phyloP scores from a whole-genome alignment of 92 coral and sea anemone genomes.

The Umimayanthus chanpuru region DNA sequence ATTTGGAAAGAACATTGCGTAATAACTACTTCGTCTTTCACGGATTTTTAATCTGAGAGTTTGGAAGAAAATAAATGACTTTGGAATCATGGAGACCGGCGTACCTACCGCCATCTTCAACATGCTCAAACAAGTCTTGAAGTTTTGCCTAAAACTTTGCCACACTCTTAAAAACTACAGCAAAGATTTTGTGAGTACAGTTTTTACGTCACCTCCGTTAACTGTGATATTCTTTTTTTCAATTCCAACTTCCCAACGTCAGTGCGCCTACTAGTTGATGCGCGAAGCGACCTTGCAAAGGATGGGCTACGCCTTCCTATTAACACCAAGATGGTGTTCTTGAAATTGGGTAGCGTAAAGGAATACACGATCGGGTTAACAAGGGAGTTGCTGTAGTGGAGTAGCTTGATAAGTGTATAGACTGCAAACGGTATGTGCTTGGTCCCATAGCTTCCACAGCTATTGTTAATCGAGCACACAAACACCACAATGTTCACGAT shows the following conservation, averaged over 20 bases:
- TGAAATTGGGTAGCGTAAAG: constrained; percentile 36
- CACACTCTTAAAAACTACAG: too few species aligned
- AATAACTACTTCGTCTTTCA: too few species aligned
- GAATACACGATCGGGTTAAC: constrained; percentile 42
- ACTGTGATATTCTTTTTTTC: too few species aligned
- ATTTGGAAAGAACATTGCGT: too few species aligned
- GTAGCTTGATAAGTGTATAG: constrained; percentile 33
- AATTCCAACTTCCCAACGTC: neutral
- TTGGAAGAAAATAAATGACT: too few species aligned
- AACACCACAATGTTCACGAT: constrained; percentile 80
- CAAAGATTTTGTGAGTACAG: too few species aligned
- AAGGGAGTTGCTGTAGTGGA: constrained; percentile 40
- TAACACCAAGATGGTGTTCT: constrained; percentile 18
- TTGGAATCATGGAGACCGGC: too few species aligned
- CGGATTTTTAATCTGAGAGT: too few species aligned
- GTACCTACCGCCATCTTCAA: too few species aligned
- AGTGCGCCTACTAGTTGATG: neutral
- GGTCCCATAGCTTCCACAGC: neutral
- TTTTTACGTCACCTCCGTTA: too few species aligned
- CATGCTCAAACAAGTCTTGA: too few species aligned
- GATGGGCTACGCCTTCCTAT: constrained; percentile 11
- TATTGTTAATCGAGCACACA: neutral
- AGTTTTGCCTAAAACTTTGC: too few species aligned
- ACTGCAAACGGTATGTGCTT: constrained; percentile 22
- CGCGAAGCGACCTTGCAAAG: constrained; percentile 25